Percentiles rank a stretch among this genome's conserved stretches.
These are phyloP conservation scores for Ostrea denselamellosa DNA, from an alignment of 1,140 invertebrate species.

Conservation along the genomic window DNA sequence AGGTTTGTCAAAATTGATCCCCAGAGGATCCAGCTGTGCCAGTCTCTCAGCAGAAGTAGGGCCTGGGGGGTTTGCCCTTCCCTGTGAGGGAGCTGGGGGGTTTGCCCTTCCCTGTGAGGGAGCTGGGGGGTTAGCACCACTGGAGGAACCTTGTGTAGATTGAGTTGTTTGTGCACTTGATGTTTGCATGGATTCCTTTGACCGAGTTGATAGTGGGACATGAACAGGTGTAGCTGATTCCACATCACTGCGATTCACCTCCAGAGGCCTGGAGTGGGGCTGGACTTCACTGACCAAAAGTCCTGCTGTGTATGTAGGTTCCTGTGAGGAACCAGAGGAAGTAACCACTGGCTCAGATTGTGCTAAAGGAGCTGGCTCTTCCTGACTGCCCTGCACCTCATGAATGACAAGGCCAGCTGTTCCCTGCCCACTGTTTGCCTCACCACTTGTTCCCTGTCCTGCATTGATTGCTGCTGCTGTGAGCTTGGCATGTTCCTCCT, in stretches of 20 bases:
- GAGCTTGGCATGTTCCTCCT: neutral
- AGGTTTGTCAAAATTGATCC: constrained; percentile 63
- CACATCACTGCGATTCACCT: neutral
- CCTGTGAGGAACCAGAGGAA: neutral
- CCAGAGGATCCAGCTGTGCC: constrained; percentile 46
- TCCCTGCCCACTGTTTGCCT: neutral
- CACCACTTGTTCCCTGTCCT: neutral
- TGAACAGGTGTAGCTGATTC: neutral
- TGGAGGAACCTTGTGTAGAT: neutral
- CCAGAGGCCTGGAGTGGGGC: neutral
- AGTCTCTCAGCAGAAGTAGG: neutral
- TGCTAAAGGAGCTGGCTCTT: neutral
- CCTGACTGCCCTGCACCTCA: neutral
- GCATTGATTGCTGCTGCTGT: neutral
- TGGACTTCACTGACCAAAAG: neutral
- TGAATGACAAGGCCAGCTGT: neutral
- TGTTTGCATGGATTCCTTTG: neutral
- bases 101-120: neutral
- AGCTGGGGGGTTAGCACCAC: neutral
- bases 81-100: neutral
- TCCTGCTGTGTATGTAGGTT: neutral
- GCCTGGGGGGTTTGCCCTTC: neutral
- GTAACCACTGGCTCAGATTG: neutral
- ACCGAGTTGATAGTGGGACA: neutral
- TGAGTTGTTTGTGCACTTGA: neutral